Evolutionary conservation across 2,888 invertebrate genomes (phyloP).

Genomic region (Aquatica leii): DNA sequence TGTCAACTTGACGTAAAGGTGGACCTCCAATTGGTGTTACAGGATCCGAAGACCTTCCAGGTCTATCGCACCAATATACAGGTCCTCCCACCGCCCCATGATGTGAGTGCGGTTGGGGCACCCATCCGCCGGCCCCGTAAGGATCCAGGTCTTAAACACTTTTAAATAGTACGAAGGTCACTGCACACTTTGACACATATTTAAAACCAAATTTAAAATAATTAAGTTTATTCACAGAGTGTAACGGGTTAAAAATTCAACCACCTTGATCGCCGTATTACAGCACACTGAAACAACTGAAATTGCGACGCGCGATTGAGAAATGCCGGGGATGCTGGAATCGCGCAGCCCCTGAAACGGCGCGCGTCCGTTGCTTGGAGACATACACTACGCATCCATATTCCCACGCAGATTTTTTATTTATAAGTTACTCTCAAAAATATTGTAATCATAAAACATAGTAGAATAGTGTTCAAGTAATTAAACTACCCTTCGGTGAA

Average conservation of each 20-base stretch:
- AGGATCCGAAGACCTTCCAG: conserved; percentile 62
- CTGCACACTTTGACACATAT: conserved; percentile 13
- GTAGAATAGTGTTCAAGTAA: neutral
- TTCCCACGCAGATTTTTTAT: conserved; percentile 28
- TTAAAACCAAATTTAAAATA: conserved; percentile 1
- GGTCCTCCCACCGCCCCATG: conserved; percentile 51
- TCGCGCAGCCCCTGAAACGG: conserved; percentile 46
- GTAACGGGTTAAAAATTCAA: neutral
- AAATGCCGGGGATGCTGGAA: conserved; percentile 38
- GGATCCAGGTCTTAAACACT: conserved; percentile 60
- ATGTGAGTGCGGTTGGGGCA: conserved; percentile 53
- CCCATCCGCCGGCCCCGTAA: conserved; percentile 61
- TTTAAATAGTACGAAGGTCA: conserved; percentile 35
- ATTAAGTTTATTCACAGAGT: neutral
- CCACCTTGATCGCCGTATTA: conserved; percentile 34
- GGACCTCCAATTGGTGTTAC: conserved; percentile 62
- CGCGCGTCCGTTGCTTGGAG: conserved; percentile 48
- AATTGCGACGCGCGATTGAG: conserved; percentile 36
- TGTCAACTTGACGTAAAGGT: conserved; percentile 62
- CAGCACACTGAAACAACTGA: conserved; percentile 46
- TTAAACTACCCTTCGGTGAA: conserved; percentile 8
- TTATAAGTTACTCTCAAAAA: conserved; percentile 9
- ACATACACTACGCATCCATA: conserved; percentile 38
- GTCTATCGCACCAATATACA: conserved; percentile 55
- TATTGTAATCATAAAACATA: conserved; percentile 11